Base-by-base conservation (phyloP, 2,797 vertebrate species). In the Scleropages formosus region DNA sequence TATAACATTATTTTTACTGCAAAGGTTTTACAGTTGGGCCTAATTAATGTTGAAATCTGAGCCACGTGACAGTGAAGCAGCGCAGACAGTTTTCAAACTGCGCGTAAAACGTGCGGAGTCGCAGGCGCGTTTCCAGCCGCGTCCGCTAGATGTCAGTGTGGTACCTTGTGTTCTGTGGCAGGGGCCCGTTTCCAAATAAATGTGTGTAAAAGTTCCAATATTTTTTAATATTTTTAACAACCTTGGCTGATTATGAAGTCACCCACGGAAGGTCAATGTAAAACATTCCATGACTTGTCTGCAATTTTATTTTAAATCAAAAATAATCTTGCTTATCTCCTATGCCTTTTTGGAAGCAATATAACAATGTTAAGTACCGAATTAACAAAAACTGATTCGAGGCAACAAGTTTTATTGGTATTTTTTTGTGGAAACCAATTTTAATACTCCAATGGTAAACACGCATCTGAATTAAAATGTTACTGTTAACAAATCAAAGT, bases 71-170 rank as follows among this genome's bases (percentile, higher is more conserved):
- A 39, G 31, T 39, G 6, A 39, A 39, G 31, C 39, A 39, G 31
- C 39, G 31, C 2, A 39, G 39, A 39, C 6, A n/a, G 31, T 39
- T 39, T 6, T 39, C 6, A 39, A 39, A 39, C 39, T 39, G n/a
- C n/a, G n/a, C n/a, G n/a, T n/a, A n/a, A n/a, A n/a, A n/a, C n/a
- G n/a, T n/a, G n/a, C n/a, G n/a, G 2, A 39, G 31, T 39, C 31
- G 2, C 2, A 31, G 31, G n/a, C 39, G 31, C 31, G 39, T 39
- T 84, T 59, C 84, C 79, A 60, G 7, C 20, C 81, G 77, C 66
- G 53, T 71, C 85, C 91, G 89, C 89, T 88, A 91, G 91, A 89
- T 91, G 91, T 88, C 70, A 87, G 84, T 77, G 88, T 82, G 82
- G 82, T 81, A 83, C 89, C 79, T 88, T 77, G 85, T 79, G 80